Evolutionary conservation across 2,888 invertebrate species (phyloP).

Genomic region (Alsophila aescularia): DNA sequence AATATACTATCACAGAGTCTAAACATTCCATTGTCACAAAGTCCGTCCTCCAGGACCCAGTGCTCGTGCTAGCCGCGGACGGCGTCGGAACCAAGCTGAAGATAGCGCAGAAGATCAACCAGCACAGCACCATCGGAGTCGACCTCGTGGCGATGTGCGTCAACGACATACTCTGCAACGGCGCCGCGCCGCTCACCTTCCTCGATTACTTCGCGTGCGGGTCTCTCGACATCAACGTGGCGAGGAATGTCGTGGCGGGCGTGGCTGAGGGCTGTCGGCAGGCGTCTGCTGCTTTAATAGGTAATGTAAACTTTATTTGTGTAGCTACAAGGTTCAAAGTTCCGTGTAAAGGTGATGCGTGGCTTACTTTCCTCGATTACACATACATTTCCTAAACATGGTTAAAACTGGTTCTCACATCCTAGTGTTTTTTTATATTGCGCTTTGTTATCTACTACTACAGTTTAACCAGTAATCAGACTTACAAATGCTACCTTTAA

Average conservation of each 20-base stretch:
- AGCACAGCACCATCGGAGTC: slow-evolving; percentile 93
- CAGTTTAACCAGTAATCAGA: no score
- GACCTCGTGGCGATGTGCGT: slow-evolving; percentile 99
- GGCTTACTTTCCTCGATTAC: no score
- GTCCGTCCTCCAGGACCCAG: slow-evolving; percentile 86
- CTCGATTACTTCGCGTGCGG: slow-evolving; percentile 98
- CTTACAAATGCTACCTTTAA: not conserved
- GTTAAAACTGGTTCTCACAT: no score
- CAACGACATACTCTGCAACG: slow-evolving; percentile 98
- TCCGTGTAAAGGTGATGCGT: no score
- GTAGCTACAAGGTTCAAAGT: not conserved
- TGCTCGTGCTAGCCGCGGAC: slow-evolving; percentile 97
- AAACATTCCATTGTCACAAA: not conserved
- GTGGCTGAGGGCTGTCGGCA: slow-evolving; percentile 93
- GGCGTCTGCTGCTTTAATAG: slow-evolving; percentile 93
- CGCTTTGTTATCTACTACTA: no score
- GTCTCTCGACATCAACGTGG: slow-evolving; percentile 87
- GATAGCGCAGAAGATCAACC: slow-evolving; percentile 91
- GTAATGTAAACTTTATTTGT: slow-evolving; percentile 71
- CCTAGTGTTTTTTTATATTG: no score
- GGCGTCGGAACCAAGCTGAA: slow-evolving; percentile 99
- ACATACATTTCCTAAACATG: no score
- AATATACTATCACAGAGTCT: not conserved
- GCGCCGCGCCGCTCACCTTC: slow-evolving; percentile 98
- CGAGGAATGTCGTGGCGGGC: slow-evolving; percentile 89